Percentiles rank a stretch among this genome's conserved stretches.
Conservation (phyloP, 1,140 invertebrate species). For the Eriocheir sinensis region DNA sequence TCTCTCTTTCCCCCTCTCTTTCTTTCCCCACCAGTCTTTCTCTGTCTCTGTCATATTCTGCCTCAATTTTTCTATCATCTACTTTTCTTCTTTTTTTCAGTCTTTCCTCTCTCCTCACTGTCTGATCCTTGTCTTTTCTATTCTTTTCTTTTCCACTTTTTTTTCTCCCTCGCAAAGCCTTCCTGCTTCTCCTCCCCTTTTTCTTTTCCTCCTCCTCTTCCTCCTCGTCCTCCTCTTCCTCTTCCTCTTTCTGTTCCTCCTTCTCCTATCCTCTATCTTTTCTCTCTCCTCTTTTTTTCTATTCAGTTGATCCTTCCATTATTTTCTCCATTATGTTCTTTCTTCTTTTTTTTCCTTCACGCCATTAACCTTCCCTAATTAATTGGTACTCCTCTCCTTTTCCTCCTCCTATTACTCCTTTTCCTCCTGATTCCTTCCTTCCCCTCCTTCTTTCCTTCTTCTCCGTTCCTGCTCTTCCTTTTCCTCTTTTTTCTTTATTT, state of each 20-base stretch:
- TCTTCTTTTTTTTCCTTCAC: constrained; percentile 25
- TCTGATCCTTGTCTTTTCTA: no score
- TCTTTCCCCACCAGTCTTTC: neutral
- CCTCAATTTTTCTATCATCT: neutral
- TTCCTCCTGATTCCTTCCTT: no score
- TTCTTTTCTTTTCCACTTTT: neutral
- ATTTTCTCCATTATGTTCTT: neutral
- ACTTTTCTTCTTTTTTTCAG: no score
- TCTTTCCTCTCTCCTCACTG: neutral
- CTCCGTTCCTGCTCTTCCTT: neutral
- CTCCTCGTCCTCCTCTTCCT: constrained; percentile 1
- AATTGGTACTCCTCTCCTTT: neutral
- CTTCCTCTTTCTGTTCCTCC: constrained; percentile 6
- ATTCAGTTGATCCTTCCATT: neutral
- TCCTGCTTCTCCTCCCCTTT: neutral
- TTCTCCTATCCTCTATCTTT: neutral
- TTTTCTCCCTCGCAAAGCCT: neutral
- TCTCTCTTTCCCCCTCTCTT: constrained; percentile 6
- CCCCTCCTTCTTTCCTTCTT: neutral
- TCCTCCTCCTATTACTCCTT: neutral
- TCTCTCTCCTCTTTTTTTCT: neutral
- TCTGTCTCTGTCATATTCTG: neutral
- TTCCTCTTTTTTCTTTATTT: neutral
- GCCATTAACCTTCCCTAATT: no score
- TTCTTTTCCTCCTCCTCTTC: neutral